Base-by-base conservation (phyloP, 1,140 invertebrate genomes). In the Drosophila setifemur region DNA sequence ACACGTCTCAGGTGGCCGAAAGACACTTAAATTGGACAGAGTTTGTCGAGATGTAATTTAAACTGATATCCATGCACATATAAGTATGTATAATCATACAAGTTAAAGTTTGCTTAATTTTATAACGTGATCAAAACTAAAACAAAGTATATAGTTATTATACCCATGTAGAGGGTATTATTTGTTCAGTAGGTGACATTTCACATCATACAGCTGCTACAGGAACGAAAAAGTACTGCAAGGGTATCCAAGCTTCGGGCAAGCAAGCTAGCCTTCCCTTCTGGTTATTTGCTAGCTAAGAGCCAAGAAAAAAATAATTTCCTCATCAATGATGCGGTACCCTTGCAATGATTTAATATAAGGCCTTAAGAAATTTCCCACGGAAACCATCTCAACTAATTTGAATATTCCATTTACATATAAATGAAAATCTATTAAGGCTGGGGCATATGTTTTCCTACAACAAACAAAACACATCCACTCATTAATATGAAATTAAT, bases 391-490 rank as follows among this genome's bases (percentile, higher is more conserved):
- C 19, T 9, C 40, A 42, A 28, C 50, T 29, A 47, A 28, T 68
- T 42, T 31, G 7, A 48, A 28, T 4, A 14, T 25, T 40, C 8
- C 2, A 69, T 69, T 69, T 57, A 23, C 64, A 69, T 69, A 69
- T 19, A 57, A 57, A 57, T 33, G 16, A 55, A 40, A 26, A 25
- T 31, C 28, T n/a, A 69, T 66, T 39, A 25, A 16, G 21, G n/a
- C 19, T 12, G 19, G 12, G 4, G 23, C 29, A 29, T 61, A 28
- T 19, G 12, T n/a, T 5, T 21, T 12, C 18, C 18, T 12, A 12
- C 7, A n/a, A n/a, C n/a, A n/a, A n/a, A n/a, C n/a, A n/a, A n/a
- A n/a, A n/a, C n/a, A n/a, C n/a, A n/a, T n/a, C n/a, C n/a, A n/a
- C n/a, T n/a, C n/a, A n/a, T n/a, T n/a, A n/a, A n/a, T n/a, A n/a